These are phyloP conservation scores for Hypena proboscidalis DNA, from an alignment of 2,888 invertebrate species.

Conservation along the genomic window DNA sequence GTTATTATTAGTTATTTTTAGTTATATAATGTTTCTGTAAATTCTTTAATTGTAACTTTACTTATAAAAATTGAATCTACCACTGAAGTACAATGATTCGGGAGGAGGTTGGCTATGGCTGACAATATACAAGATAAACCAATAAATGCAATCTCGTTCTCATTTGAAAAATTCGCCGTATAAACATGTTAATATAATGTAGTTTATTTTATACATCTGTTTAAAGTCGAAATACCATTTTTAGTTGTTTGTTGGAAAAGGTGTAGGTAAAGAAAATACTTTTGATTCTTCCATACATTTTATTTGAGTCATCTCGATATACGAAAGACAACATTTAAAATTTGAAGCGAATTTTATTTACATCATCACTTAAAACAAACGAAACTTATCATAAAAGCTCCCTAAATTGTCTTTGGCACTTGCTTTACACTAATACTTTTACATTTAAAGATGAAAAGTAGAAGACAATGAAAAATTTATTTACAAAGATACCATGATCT, in stretches of 20 bases:
- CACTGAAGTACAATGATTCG: too few species aligned
- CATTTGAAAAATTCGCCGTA: too few species aligned
- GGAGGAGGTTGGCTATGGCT: too few species aligned
- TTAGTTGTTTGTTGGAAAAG: background rate
- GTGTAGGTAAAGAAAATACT: conserved; percentile 38
- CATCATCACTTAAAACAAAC: conserved; percentile 52
- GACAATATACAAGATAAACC: too few species aligned
- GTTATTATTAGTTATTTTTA: too few species aligned
- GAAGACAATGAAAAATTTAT: conserved; percentile 15
- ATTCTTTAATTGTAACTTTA: too few species aligned
- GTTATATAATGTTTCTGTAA: too few species aligned
- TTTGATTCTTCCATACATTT: conserved; percentile 58
- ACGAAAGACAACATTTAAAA: conserved; percentile 71
- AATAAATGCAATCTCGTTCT: too few species aligned
- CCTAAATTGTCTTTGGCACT: conserved; percentile 81
- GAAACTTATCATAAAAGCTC: conserved; percentile 74
- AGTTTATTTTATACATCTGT: too few species aligned
- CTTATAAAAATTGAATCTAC: too few species aligned
- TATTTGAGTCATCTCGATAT: conserved; percentile 70
- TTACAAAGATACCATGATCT: conserved; percentile 4
- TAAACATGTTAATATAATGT: too few species aligned
- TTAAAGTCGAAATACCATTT: too few species aligned
- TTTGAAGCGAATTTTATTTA: conserved; percentile 70
- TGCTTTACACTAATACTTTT: conserved; percentile 59
- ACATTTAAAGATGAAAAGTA: conserved; percentile 20